Evolutionary conservation across 2,888 invertebrate genomes (phyloP).

Genomic region (Dolichomitus sp.): DNA sequence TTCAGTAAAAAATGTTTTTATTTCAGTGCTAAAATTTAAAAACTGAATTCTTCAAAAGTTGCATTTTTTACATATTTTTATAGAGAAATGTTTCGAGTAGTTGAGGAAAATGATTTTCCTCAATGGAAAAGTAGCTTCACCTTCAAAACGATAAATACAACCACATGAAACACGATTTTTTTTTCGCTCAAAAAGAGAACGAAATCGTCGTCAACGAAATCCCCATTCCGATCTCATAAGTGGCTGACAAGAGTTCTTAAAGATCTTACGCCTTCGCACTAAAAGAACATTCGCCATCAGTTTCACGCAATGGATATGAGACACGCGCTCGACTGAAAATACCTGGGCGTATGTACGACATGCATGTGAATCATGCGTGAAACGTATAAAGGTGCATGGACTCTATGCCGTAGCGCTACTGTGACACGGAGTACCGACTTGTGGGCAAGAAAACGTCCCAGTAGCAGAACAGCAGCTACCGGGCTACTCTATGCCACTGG

Average conservation of each 20-base stretch:
- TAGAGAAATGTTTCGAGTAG: too few relatives aligned
- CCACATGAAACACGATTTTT: too few relatives aligned
- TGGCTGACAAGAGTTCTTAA: neutral
- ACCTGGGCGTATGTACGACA: slow-evolving; percentile 3
- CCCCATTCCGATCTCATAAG: neutral
- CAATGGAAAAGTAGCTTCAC: too few relatives aligned
- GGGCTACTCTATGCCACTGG: slow-evolving; percentile 16
- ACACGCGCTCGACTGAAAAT: slow-evolving; percentile 1
- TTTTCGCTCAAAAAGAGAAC: too few relatives aligned
- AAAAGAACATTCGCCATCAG: neutral
- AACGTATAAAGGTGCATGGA: neutral
- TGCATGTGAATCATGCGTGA: slow-evolving; percentile 3
- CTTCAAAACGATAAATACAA: too few relatives aligned
- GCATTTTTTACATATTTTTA: too few relatives aligned
- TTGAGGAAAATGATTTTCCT: too few relatives aligned
- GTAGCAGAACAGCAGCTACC: neutral
- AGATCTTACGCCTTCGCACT: neutral
- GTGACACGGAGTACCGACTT: neutral
- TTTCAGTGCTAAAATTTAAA: too few relatives aligned
- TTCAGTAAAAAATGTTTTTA: too few relatives aligned
- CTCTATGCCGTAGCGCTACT: neutral
- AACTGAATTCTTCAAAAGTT: too few relatives aligned
- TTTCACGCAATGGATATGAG: slow-evolving; percentile 2
- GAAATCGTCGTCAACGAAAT: too few relatives aligned
- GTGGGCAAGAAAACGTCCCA: neutral